phyloP scores from a whole-genome alignment of 2,113 vertebrate species.

The Colistium nudipinnis region DNA sequence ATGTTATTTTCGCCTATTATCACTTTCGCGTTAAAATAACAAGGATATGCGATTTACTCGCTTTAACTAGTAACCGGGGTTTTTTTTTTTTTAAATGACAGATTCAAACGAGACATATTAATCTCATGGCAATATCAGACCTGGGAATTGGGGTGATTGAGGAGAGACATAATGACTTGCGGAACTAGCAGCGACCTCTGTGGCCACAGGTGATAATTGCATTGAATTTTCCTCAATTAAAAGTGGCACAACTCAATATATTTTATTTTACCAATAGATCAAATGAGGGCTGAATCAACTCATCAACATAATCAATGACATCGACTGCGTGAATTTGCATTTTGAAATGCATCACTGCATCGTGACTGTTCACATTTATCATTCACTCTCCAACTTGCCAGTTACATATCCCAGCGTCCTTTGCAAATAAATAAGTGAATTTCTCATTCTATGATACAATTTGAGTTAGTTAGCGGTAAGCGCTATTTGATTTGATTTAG shows the following conservation, averaged over 20 bases:
- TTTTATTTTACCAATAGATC: constrained; percentile 9
- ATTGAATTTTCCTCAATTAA: neutral
- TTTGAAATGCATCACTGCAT: neutral
- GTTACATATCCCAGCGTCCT: no score
- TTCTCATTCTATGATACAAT: no score
- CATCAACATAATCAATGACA: neutral
- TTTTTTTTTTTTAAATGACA: no score
- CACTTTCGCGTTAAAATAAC: neutral
- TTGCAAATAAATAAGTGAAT: no score
- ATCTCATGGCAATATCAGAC: neutral
- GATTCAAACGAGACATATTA: no score
- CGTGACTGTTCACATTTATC: neutral
- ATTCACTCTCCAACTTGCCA: no score
- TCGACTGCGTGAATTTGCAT: neutral
- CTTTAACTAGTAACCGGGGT: no score
- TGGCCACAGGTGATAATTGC: neutral
- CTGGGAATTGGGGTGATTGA: neutral
- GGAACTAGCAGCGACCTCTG: neutral
- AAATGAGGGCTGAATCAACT: neutral
- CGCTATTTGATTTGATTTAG: no score
- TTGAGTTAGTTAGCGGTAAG: no score
- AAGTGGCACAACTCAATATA: neutral
- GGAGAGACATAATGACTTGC: neutral
- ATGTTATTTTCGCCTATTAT: neutral
- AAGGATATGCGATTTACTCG: no score